A percentile compares a stretch with the other conserved stretches of the same genome.
These are phyloP conservation scores for Rhyzopertha dominica DNA, from an alignment of 1,140 invertebrate species.

Conservation along the genomic window DNA sequence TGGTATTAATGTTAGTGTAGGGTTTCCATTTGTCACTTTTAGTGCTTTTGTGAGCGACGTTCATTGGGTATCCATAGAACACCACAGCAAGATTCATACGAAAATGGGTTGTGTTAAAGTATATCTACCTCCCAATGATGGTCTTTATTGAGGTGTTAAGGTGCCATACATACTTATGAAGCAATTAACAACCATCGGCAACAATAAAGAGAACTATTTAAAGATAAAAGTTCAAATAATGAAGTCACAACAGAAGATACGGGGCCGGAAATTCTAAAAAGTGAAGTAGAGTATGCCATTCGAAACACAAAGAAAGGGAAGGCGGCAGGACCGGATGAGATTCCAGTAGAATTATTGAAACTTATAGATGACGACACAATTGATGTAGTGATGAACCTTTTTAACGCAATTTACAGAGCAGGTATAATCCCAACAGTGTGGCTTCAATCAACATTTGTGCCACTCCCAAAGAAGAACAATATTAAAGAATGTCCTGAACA, in stretches of 20 bases:
- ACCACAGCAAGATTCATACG: no score
- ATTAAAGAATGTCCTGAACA: conserved; percentile 1
- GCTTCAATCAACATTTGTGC: conserved; percentile 12
- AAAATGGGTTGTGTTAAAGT: no score
- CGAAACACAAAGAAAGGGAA: conserved; percentile 22
- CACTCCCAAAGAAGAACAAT: conserved; percentile 8
- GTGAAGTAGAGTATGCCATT: conserved; percentile 18
- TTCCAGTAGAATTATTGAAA: conserved; percentile 30
- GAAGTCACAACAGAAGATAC: no score
- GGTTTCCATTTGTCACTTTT: no score
- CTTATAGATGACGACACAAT: conserved; percentile 6
- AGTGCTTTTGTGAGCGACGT: no score
- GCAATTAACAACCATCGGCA: no score
- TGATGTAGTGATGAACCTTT: conserved; percentile 4
- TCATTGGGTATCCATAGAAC: no score
- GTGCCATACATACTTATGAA: no score
- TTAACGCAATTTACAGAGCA: conserved; percentile 13
- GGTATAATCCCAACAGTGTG: conserved; percentile 11
- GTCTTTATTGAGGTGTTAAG: no score
- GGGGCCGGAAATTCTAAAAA: conserved; percentile 7
- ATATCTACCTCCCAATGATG: no score
- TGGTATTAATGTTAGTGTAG: no score
- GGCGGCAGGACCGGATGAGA: conserved; percentile 32
- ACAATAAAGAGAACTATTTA: conserved; percentile 6
- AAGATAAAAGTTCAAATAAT: conserved; percentile 9